A percentile compares a stretch with the other conserved stretches of the same genome.
Conservation (phyloP, 2,113 vertebrate species). For the Ondatra zibethicus region DNA sequence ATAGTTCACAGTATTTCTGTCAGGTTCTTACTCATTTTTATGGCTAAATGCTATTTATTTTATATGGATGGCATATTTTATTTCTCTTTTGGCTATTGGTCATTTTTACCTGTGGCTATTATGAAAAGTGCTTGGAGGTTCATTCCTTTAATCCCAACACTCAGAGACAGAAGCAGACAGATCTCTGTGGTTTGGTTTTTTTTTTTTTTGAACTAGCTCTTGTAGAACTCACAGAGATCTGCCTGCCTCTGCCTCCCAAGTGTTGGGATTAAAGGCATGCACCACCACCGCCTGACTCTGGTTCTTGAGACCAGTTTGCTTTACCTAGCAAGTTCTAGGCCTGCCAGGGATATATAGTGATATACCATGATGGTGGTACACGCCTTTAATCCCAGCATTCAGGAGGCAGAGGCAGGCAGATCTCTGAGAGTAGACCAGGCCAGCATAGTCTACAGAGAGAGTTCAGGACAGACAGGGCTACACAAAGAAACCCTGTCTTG, state of each 20-base stretch:
- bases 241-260: too few relatives aligned
- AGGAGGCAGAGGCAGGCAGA: too few relatives aligned
- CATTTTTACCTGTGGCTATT: neutral
- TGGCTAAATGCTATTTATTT: neutral
- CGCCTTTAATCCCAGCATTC: too few relatives aligned
- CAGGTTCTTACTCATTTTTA: neutral
- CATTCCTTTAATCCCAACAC: neutral
- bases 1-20: neutral
- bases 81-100: neutral
- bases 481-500: neutral
- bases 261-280: too few relatives aligned
- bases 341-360: neutral
- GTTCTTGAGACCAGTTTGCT: neutral
- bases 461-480: too few relatives aligned
- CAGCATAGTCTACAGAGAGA: too few relatives aligned
- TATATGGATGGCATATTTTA: neutral
- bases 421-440: too few relatives aligned
- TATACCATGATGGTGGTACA: neutral
- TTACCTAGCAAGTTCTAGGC: neutral
- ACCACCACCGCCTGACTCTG: too few relatives aligned
- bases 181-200: neutral
- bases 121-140: neutral
- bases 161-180: neutral
- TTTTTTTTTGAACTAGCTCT: too few relatives aligned
- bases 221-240: too few relatives aligned